Conservation (phyloP, 1,140 invertebrate species). For the Brachionus rubens region DNA sequence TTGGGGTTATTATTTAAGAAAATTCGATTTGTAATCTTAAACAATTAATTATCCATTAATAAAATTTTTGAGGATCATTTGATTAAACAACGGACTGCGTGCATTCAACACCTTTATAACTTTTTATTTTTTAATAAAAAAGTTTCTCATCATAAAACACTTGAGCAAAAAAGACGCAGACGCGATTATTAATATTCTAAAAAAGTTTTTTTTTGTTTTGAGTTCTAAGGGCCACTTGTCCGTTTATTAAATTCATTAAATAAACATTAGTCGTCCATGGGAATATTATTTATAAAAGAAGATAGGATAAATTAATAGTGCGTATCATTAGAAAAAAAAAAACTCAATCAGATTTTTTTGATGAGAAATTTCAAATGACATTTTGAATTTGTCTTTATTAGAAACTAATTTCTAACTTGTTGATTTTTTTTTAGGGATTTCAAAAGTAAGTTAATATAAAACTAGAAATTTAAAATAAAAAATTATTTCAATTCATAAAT, state of each 20-base stretch:
- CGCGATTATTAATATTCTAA: background rate
- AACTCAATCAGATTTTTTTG: background rate
- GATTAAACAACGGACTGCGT: too few relatives aligned
- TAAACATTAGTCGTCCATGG: background rate
- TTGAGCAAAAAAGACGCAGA: background rate
- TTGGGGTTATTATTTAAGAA: too few relatives aligned
- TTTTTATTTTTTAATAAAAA: too few relatives aligned
- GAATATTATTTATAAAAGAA: constrained; percentile 4
- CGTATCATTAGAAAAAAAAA: background rate
- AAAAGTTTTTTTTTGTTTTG: too few relatives aligned
- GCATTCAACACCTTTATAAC: background rate
- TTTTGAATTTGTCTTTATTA: constrained; percentile 28
- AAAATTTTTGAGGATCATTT: background rate
- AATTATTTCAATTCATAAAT: background rate
- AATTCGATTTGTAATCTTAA: background rate
- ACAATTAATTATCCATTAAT: constrained; percentile 35
- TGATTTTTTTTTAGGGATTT: background rate
- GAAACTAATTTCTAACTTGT: background rate
- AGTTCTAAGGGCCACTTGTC: constrained; percentile 37
- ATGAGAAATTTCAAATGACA: background rate
- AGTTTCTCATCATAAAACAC: background rate
- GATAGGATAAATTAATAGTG: constrained; percentile 16
- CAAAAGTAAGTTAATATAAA: background rate
- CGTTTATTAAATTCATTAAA: constrained; percentile 7
- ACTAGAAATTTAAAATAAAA: background rate